Evolutionary conservation across 2,113 vertebrate genomes (phyloP), one percentile per base, ranked within the genome.

Genomic region (Pachyramphus minor): DNA sequence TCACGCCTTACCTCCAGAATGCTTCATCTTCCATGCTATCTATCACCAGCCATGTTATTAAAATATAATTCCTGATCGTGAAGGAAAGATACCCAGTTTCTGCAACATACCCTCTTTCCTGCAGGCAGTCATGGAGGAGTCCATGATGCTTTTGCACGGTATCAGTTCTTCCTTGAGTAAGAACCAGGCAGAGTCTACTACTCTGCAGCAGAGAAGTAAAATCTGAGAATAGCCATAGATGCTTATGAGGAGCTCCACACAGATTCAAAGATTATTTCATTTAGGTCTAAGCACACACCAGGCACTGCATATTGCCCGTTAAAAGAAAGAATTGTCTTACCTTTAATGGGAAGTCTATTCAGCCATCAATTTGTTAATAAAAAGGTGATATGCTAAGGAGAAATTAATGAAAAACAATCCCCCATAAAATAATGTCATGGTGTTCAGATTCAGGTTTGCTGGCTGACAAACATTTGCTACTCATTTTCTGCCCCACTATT

Each of bases 281-380:
- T 39, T 53, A 8, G 2, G 14, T 77, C 55, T 64, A 56, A 64
- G 52, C 41, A 44, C 27, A 63, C 1, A 6, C 20, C 8, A 27
- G 0, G 1, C 37, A 67, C 44, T 0, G 1, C 23, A 49, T 49
- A 39, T 23, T 82, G 52, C 31, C 37, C 62, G 90, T 64, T 63
- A 83, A 78, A 77, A 74, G 53, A 41, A 93, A 58, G 11, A 52
- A 49, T 81, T 68, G 8, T 58, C 71, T 72, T 72, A 52, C 53
- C 84, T 89, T 94, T 93, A 94, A 92, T 89, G 50, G 23, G 52
- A 91, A 92, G 69, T 56, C 67, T 78, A 78, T 56, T 44, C 83
- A 94, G 75, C 56, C 77, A 82, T 64, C 75, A 91, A 93, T 97
- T 95, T 93, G 31, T 96, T 96, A 94, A 96, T 93, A 96, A 88